Conservation (phyloP, 2,888 invertebrate genomes). For the Temnothorax ravouxi region DNA sequence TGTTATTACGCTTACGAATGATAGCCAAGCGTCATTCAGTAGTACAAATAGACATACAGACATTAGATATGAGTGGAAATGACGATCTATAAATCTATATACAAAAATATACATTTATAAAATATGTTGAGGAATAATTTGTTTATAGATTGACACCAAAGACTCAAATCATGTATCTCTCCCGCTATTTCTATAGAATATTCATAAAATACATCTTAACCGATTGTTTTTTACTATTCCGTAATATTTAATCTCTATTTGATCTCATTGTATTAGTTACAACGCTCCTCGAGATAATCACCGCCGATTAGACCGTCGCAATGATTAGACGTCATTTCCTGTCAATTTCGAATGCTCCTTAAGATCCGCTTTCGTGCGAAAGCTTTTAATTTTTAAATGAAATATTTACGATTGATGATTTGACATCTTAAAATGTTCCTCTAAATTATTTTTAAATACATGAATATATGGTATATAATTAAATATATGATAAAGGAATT, state of each 20-base stretch:
- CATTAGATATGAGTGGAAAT: slow-evolving; percentile 32
- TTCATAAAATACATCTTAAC: slow-evolving; percentile 11
- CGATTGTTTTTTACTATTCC: slow-evolving; percentile 32
- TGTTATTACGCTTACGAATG: slow-evolving; percentile 57
- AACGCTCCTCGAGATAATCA: neutral
- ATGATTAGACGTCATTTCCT: slow-evolving; percentile 4
- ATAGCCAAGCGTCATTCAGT: slow-evolving; percentile 57
- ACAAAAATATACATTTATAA: neutral
- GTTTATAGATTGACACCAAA: slow-evolving; percentile 43
- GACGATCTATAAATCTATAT: neutral
- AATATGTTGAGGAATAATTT: slow-evolving; percentile 20
- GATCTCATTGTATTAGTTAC: slow-evolving; percentile 26
- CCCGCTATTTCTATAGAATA: slow-evolving; percentile 9
- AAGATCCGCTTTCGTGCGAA: neutral
- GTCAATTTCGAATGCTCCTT: neutral
- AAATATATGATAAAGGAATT: neutral
- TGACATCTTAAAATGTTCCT: neutral
- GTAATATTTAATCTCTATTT: neutral
- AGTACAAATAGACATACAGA: slow-evolving; percentile 60
- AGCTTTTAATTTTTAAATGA: neutral
- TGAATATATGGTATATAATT: neutral
- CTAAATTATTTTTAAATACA: neutral
- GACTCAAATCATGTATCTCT: slow-evolving; percentile 9
- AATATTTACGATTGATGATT: neutral
- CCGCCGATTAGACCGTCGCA: neutral